Conservation (phyloP, 2,888 invertebrate species). For the Ceriagrion tenellum region DNA sequence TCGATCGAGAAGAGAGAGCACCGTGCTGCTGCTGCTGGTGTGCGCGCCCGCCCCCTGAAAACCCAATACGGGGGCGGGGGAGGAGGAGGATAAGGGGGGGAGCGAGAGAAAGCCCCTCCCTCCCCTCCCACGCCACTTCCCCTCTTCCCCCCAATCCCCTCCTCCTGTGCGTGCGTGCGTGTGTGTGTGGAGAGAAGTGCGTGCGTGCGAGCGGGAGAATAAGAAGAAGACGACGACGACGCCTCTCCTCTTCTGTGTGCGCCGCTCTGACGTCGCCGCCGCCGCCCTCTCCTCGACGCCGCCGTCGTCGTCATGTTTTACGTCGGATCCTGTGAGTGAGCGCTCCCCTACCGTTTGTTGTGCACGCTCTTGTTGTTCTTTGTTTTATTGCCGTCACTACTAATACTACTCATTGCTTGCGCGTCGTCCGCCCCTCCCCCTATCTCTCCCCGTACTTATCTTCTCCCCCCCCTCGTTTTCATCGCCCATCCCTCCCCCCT, state of each 20-base stretch:
- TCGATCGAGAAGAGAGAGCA: no score
- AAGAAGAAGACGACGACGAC: background rate
- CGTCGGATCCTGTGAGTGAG: constrained; percentile 51
- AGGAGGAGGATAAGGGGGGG: background rate
- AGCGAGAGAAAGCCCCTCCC: background rate
- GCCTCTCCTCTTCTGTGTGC: no score
- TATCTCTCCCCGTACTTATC: background rate
- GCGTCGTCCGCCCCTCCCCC: background rate
- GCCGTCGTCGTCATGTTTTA: constrained; percentile 41
- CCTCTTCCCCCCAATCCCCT: background rate
- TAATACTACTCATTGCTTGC: background rate
- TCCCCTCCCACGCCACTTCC: background rate
- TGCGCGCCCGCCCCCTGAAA: no score
- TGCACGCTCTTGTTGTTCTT: background rate
- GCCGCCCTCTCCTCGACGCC: background rate
- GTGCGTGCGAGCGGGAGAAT: no score
- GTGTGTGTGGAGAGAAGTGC: background rate
- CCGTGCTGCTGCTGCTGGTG: no score
- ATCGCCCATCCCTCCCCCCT: no score
- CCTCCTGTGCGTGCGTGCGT: background rate
- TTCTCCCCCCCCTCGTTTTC: no score
- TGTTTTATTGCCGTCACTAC: background rate
- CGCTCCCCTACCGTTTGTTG: background rate
- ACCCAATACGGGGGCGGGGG: no score
- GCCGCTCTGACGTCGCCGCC: background rate